These are phyloP conservation scores for Sciurus vulgaris DNA, from an alignment of 2,797 vertebrate species.

Conservation along the genomic window DNA sequence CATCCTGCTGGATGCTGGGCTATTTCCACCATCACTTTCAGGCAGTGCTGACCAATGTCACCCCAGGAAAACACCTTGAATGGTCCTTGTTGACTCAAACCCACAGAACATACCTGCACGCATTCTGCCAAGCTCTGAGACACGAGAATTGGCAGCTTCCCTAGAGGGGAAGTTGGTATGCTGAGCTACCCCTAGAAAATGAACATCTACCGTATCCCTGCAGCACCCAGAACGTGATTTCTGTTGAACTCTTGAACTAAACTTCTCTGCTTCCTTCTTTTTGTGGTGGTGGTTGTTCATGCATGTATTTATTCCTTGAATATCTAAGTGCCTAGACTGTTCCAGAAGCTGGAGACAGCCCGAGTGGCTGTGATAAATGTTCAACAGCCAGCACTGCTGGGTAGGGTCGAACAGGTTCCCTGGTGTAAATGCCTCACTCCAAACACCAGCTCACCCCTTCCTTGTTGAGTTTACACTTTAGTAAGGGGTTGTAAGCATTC, in stretches of 20 bases:
- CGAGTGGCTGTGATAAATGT: background rate
- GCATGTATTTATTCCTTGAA: background rate
- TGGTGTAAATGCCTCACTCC: background rate
- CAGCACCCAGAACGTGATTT: accelerated
- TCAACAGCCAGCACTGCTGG: background rate
- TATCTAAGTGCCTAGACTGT: background rate
- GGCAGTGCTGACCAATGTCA: background rate
- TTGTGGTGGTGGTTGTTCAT: background rate
- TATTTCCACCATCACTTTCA: background rate
- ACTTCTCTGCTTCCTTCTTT: background rate
- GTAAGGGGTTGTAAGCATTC: background rate
- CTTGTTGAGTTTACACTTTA: background rate
- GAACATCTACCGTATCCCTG: background rate
- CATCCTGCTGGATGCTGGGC: background rate
- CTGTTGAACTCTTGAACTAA: background rate
- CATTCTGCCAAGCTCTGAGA: background rate
- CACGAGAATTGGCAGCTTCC: background rate
- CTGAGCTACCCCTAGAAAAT: background rate
- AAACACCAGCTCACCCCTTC: background rate
- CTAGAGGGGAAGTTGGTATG: background rate
- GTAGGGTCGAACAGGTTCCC: accelerated
- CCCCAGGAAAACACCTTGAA: background rate
- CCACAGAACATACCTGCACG: background rate
- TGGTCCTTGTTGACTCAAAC: no score
- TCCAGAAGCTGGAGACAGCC: conserved; percentile 60